phyloP scores from a whole-genome alignment of 2,888 invertebrate species.

The Drosophila bunnanda region DNA sequence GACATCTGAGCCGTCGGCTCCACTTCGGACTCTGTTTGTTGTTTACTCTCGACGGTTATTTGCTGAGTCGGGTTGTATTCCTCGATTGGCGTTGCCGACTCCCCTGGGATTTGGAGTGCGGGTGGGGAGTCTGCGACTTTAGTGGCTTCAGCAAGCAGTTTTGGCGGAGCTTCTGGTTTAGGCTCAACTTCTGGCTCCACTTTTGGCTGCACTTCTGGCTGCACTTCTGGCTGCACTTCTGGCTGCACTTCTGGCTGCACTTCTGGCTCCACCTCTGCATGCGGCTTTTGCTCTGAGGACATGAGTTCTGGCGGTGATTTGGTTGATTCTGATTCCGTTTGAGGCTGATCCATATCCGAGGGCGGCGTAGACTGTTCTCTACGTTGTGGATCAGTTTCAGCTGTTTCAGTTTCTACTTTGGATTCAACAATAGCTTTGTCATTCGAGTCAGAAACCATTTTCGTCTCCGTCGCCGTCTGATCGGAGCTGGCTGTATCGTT shows the following conservation, averaged over 20 bases:
- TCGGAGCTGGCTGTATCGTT: neutral
- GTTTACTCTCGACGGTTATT: neutral
- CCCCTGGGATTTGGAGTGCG: neutral
- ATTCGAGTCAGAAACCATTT: no score
- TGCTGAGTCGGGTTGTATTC: neutral
- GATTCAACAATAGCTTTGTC: neutral
- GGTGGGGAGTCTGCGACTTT: neutral
- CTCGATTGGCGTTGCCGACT: neutral
- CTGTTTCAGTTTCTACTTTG: neutral
- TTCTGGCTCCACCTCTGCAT: neutral
- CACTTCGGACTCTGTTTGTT: neutral
- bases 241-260: neutral
- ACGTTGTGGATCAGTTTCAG: neutral
- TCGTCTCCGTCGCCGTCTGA: neutral
- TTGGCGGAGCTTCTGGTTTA: neutral
- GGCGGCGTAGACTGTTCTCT: neutral
- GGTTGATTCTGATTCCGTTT: neutral
- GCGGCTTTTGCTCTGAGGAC: neutral
- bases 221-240: neutral
- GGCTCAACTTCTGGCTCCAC: neutral
- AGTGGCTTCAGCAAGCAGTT: neutral
- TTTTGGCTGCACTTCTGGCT: neutral
- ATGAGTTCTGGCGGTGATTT: neutral
- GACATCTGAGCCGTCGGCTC: conserved; percentile 1
- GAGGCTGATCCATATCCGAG: neutral